Percentiles rank a stretch among this genome's conserved stretches.
phyloP scores from a whole-genome alignment of 2,797 vertebrate genomes.

The Eupleurogrammus muticus region DNA sequence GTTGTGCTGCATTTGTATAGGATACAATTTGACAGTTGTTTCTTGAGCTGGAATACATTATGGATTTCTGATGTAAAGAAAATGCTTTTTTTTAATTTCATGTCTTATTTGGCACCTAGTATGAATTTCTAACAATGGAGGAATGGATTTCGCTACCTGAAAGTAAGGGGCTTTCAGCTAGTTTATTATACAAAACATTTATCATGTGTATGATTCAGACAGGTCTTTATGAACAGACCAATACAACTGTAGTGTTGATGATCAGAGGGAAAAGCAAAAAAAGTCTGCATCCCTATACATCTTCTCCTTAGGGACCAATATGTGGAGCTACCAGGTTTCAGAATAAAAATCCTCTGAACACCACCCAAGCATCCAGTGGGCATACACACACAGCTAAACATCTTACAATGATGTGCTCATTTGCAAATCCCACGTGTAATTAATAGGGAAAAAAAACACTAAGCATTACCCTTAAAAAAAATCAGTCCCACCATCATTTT shows the following conservation, averaged over 20 bases:
- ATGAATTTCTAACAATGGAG: not conserved
- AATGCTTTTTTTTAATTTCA: not conserved
- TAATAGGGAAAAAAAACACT: slow-evolving; percentile 9
- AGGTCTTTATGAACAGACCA: slow-evolving; percentile 9
- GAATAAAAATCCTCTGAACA: slow-evolving; percentile 30
- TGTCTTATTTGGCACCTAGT: not conserved
- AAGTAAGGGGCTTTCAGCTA: not conserved
- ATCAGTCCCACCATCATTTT: slow-evolving; percentile 13
- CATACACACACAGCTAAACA: slow-evolving; percentile 40
- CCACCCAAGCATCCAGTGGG: slow-evolving; percentile 26
- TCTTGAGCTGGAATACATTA: not conserved
- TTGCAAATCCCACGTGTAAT: slow-evolving; percentile 46
- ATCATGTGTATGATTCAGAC: not conserved
- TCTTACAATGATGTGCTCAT: slow-evolving; percentile 47
- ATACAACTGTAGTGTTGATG: slow-evolving; percentile 1
- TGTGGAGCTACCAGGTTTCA: slow-evolving; percentile 25
- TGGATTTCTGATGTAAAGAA: slow-evolving; percentile 4
- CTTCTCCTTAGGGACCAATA: slow-evolving; percentile 33
- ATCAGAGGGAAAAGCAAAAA: slow-evolving; percentile 23
- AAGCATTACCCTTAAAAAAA: slow-evolving; percentile 24
- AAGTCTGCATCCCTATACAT: slow-evolving; percentile 18
- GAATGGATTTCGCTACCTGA: slow-evolving; percentile 5
- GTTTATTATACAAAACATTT: slow-evolving; percentile 2
- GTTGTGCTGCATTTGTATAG: not conserved
- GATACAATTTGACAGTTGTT: not conserved